Evolutionary conservation across 2,888 invertebrate genomes (phyloP).

Genomic region (Ophion ellenae): DNA sequence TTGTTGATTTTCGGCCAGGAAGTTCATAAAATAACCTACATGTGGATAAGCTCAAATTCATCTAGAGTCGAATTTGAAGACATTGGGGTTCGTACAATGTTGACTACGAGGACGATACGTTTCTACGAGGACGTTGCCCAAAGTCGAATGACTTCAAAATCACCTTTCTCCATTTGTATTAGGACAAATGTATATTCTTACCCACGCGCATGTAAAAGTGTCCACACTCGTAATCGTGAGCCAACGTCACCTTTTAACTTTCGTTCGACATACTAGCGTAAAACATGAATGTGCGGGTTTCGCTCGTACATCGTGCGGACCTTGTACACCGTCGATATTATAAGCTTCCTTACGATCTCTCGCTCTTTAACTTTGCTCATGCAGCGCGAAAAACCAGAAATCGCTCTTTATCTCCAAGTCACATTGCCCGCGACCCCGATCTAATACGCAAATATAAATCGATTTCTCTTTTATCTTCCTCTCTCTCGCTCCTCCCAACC

Average conservation of each 20-base stretch:
- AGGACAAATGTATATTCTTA: background rate
- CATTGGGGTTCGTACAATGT: too few species aligned
- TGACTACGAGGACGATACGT: too few species aligned
- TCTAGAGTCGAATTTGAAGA: too few species aligned
- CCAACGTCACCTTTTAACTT: conserved; percentile 60
- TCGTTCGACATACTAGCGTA: conserved; percentile 48
- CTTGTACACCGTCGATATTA: conserved; percentile 38
- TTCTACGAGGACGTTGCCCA: too few species aligned
- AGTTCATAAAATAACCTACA: too few species aligned
- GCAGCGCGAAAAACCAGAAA: conserved; percentile 14
- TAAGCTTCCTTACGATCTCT: conserved; percentile 36
- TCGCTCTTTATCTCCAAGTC: conserved; percentile 44
- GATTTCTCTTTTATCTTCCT: conserved; percentile 57
- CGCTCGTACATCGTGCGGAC: conserved; percentile 44
- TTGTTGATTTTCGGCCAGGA: too few species aligned
- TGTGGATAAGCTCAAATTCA: too few species aligned
- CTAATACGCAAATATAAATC: conserved; percentile 52
- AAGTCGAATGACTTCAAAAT: too few species aligned
- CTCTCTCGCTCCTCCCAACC: background rate
- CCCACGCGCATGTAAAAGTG: too few species aligned
- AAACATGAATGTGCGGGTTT: background rate
- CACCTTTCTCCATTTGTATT: too few species aligned
- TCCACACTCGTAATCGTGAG: conserved; percentile 45
- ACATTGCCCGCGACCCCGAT: conserved; percentile 26
- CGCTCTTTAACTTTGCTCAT: conserved; percentile 24